Conservation (phyloP, 2,113 vertebrate genomes). For the Bungarus multicinctus region DNA sequence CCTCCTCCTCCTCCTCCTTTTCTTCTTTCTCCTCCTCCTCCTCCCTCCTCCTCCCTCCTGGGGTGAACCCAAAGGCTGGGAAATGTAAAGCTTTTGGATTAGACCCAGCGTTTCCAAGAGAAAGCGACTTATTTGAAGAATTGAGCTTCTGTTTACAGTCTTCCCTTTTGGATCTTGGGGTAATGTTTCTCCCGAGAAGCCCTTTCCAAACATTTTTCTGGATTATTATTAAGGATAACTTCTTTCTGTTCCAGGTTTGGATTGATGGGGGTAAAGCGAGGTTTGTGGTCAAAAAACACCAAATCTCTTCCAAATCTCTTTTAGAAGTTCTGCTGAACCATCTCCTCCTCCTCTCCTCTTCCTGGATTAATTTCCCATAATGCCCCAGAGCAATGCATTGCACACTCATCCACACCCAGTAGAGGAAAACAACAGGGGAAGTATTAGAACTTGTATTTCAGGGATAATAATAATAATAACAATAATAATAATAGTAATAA, state of each 20-base stretch:
- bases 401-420: neutral
- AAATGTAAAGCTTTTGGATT: neutral
- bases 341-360: neutral
- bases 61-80: neutral
- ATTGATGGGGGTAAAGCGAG: neutral
- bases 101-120: neutral
- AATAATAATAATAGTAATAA: too few relatives aligned
- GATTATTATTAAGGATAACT: rapidly evolving
- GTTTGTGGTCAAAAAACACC: neutral
- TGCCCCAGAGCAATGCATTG: neutral
- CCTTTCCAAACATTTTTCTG: neutral
- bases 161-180: neutral
- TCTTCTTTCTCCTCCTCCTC: too few relatives aligned
- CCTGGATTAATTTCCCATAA: neutral
- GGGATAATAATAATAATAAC: neutral
- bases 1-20: too few relatives aligned
- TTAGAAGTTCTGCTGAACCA: neutral
- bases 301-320: neutral
- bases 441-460: neutral
- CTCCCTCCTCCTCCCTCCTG: too few relatives aligned
- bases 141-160: rapidly evolving
- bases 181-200: neutral
- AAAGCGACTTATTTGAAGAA: neutral
- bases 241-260: neutral
- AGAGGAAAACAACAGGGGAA: neutral